Evolutionary conservation across 2,888 invertebrate species (phyloP).

Genomic region (Neoscelio sp.): DNA sequence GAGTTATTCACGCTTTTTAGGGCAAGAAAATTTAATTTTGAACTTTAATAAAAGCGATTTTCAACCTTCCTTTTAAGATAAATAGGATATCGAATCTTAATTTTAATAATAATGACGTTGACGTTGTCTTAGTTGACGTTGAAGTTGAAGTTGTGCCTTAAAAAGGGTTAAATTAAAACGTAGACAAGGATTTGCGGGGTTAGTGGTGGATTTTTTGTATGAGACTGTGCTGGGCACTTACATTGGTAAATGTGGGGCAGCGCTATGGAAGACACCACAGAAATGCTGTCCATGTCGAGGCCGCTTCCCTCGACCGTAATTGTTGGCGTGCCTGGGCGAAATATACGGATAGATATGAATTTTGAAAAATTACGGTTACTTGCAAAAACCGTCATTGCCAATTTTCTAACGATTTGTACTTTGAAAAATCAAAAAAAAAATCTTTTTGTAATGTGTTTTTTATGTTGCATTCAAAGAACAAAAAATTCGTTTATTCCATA

Average conservation of each 20-base stretch:
- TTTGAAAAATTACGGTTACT: conserved; percentile 41
- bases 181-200: conserved; percentile 34
- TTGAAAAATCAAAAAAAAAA: too few relatives aligned
- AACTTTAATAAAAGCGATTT: too few relatives aligned
- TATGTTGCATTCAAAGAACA: conserved; percentile 68
- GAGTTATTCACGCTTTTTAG: too few relatives aligned
- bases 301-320: conserved; percentile 85
- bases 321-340: conserved; percentile 83
- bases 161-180: too few relatives aligned
- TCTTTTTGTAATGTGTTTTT: conserved; percentile 62
- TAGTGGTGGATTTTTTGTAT: conserved; percentile 26
- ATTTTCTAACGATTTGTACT: conserved; percentile 25
- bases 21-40: too few relatives aligned
- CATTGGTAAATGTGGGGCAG: conserved; percentile 89
- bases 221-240: conserved; percentile 83
- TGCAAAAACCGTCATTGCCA: conserved; percentile 52
- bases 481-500: too few relatives aligned
- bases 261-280: conserved; percentile 88
- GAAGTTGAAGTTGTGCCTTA: too few relatives aligned
- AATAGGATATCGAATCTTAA: too few relatives aligned
- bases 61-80: too few relatives aligned
- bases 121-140: too few relatives aligned
- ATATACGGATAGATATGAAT: conserved; percentile 72
- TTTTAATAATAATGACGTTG: too few relatives aligned
- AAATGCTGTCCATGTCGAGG: conserved; percentile 89